A percentile compares a stretch with the other conserved stretches of the same genome.
Evolutionary conservation across 2,113 vertebrate genomes (phyloP).

Genomic region (Apeltes quadracus): DNA sequence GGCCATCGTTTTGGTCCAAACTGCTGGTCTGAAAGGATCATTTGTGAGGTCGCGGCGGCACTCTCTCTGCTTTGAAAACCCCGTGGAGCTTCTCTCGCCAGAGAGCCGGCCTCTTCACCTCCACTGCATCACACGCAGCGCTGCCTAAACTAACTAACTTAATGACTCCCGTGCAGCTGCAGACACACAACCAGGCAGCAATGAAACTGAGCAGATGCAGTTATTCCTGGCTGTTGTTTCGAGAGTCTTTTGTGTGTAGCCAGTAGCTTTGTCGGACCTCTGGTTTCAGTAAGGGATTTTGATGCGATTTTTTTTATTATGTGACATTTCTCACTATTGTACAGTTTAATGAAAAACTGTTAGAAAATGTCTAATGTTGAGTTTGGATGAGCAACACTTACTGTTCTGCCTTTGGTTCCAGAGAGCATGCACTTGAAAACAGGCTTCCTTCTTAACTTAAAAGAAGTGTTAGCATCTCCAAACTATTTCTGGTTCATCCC

Average conservation of each 20-base stretch:
- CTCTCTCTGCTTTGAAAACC: conserved; percentile 28
- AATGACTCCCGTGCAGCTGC: not conserved
- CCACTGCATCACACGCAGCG: not conserved
- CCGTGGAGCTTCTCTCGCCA: not conserved
- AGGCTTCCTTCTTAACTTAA: conserved; percentile 24
- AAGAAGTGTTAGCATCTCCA: conserved; percentile 35
- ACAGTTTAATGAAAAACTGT: no score
- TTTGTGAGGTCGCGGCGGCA: not conserved
- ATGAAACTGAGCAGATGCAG: not conserved
- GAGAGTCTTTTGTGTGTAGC: no score
- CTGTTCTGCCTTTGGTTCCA: not conserved
- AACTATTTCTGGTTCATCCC: conserved; percentile 52
- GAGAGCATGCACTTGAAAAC: conserved; percentile 11
- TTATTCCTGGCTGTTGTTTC: no score
- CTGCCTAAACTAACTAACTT: not conserved
- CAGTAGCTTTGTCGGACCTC: no score
- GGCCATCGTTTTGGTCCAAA: not conserved
- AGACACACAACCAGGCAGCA: not conserved
- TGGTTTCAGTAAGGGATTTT: no score
- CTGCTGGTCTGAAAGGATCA: conserved; percentile 10
- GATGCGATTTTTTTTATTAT: no score
- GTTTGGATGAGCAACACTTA: not conserved
- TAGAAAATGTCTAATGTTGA: no score
- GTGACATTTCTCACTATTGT: no score
- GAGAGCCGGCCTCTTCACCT: conserved; percentile 3